Percentiles rank a stretch among this genome's conserved stretches.
phyloP scores from a whole-genome alignment of 2,888 invertebrate genomes.

The Cephus spinipes region DNA sequence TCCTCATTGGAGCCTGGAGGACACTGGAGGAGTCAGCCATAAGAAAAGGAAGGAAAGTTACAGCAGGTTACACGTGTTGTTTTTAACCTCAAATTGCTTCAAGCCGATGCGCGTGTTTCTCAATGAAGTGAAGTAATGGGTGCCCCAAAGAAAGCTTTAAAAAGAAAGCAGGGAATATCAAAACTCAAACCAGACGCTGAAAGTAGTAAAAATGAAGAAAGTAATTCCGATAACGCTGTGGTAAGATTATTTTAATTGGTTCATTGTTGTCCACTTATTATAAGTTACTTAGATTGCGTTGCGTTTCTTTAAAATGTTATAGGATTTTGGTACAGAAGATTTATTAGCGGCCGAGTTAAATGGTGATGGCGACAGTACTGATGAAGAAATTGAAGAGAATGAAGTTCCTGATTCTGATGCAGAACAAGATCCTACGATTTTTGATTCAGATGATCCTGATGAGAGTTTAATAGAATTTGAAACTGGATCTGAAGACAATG shows the following conservation, averaged over 20 bases:
- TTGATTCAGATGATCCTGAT: slow-evolving; percentile 72
- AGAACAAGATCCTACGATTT: slow-evolving; percentile 61
- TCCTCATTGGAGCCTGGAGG: too few relatives aligned
- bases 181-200: not conserved
- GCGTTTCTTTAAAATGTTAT: slow-evolving; percentile 5
- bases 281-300: not conserved
- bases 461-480: slow-evolving; percentile 48
- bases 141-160: slow-evolving; percentile 2
- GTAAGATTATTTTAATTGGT: slow-evolving; percentile 1
- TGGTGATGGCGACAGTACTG: slow-evolving; percentile 66
- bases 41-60: too few relatives aligned
- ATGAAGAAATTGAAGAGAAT: slow-evolving; percentile 66
- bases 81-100: not conserved
- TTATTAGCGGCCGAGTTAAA: slow-evolving; percentile 51
- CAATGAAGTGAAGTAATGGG: slow-evolving; percentile 1
- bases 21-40: too few relatives aligned
- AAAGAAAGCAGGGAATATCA: not conserved
- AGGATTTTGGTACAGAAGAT: slow-evolving; percentile 58
- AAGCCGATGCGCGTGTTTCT: not conserved
- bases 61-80: not conserved
- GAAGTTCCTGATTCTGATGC: slow-evolving; percentile 68
- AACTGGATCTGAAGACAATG: slow-evolving; percentile 46
- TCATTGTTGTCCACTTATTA: not conserved
- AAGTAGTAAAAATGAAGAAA: not conserved
- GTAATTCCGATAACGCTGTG: not conserved